Evolutionary conservation across 2,888 invertebrate genomes (phyloP).

Genomic region (Tholera decimalis): DNA sequence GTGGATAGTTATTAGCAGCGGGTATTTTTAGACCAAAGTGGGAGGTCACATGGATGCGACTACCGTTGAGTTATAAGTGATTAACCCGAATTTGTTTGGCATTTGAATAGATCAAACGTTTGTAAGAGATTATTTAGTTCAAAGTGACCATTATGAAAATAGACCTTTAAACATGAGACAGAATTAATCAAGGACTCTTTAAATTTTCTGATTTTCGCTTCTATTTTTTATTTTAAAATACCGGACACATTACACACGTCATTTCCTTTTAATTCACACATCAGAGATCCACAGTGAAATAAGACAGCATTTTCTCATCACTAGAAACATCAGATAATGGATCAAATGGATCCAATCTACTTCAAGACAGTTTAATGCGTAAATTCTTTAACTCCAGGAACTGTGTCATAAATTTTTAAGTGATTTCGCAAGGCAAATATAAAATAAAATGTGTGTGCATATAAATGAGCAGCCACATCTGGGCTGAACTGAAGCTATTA

Average conservation of each 20-base stretch:
- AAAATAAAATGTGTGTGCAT: too few relatives aligned
- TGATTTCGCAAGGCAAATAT: constrained; percentile 24
- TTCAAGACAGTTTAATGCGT: constrained; percentile 49
- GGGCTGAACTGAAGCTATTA: constrained; percentile 51
- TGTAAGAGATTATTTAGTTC: constrained; percentile 12
- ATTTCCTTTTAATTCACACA: constrained; percentile 31
- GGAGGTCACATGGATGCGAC: constrained; percentile 67
- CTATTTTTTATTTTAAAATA: constrained; percentile 25
- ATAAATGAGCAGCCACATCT: constrained; percentile 28
- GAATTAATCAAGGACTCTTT: constrained; percentile 10
- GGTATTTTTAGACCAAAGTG: constrained; percentile 72
- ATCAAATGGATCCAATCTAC: constrained; percentile 35
- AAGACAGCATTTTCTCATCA: constrained; percentile 20
- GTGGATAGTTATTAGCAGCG: constrained; percentile 66
- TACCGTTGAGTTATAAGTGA: constrained; percentile 69
- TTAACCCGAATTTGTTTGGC: constrained; percentile 73
- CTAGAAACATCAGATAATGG: constrained; percentile 34
- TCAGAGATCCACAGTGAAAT: constrained; percentile 31
- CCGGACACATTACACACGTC: constrained; percentile 34
- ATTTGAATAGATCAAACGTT: constrained; percentile 47
- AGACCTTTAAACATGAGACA: constrained; percentile 7
- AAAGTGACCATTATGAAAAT: constrained; percentile 31
- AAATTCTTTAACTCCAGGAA: constrained; percentile 29
- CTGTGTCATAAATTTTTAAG: constrained; percentile 2
- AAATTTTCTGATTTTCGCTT: constrained; percentile 12